phyloP scores from a whole-genome alignment of 2,113 vertebrate genomes.

The Syrmaticus mikado region DNA sequence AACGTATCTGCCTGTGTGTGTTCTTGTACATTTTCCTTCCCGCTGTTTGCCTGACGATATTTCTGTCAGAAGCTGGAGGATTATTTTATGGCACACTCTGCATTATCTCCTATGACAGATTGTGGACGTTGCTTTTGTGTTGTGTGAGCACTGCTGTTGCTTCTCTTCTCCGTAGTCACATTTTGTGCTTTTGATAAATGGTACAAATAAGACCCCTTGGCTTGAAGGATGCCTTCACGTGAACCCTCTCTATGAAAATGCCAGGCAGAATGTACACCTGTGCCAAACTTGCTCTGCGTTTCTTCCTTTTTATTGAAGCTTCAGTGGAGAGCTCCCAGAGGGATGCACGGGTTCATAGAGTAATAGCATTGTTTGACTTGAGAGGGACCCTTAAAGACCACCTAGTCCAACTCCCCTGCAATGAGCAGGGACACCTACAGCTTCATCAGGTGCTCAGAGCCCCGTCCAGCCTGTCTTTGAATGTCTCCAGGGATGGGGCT shows the following conservation, averaged over 20 bases:
- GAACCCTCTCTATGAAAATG: neutral
- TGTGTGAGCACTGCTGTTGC: rapidly evolving
- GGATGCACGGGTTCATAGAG: neutral
- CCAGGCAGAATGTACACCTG: neutral
- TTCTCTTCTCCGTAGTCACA: neutral
- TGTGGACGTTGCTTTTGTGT: neutral
- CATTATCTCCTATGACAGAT: neutral
- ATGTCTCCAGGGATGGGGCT: too few species aligned
- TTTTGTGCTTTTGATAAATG: neutral
- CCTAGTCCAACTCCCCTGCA: too few species aligned
- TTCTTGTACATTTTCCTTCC: neutral
- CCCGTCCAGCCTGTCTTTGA: too few species aligned
- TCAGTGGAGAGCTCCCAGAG: neutral
- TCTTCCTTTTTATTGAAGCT: neutral
- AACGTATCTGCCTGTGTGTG: neutral
- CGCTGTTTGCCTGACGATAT: neutral
- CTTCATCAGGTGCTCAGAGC: too few species aligned
- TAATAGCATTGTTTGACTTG: too few species aligned
- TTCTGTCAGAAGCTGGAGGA: neutral
- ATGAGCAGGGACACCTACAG: too few species aligned
- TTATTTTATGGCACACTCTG: neutral
- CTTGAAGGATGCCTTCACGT: neutral
- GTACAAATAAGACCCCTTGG: neutral
- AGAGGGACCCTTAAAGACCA: too few species aligned
- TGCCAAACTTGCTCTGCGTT: neutral